Evolutionary conservation across 1,140 invertebrate species (phyloP).

Genomic region (Atta colombica): DNA sequence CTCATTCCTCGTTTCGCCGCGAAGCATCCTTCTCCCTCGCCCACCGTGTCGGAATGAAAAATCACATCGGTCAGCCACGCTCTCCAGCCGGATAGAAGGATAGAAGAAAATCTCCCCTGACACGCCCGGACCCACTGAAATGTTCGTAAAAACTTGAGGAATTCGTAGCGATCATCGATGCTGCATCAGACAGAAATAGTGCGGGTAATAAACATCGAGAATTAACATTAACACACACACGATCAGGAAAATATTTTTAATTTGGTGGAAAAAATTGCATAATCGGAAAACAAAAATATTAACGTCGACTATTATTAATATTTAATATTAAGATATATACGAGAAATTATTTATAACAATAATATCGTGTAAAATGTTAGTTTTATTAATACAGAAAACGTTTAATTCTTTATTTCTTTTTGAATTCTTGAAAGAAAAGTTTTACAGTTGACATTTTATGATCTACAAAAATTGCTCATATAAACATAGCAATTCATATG

Average conservation of each 20-base stretch:
- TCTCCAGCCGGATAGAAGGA: slow-evolving; percentile 26
- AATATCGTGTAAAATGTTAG: neutral
- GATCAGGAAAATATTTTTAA: neutral
- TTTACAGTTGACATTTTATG: slow-evolving; percentile 26
- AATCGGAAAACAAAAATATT: neutral
- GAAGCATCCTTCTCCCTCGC: slow-evolving; percentile 15
- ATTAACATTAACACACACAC: no score
- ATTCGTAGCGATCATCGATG: slow-evolving; percentile 5
- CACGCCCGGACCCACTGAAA: neutral
- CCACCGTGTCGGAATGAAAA: slow-evolving; percentile 47
- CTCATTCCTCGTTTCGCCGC: slow-evolving; percentile 28
- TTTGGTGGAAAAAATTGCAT: neutral
- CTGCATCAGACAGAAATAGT: neutral
- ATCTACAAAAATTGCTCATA: slow-evolving; percentile 26
- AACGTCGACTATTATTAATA: neutral
- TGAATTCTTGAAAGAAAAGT: neutral
- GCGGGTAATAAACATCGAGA: neutral
- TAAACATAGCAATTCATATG: slow-evolving; percentile 30
- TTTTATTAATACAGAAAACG: neutral
- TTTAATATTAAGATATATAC: neutral
- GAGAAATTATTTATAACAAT: slow-evolving; percentile 1
- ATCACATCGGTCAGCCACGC: slow-evolving; percentile 42
- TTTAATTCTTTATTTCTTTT: neutral
- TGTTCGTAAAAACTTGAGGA: slow-evolving; percentile 25
- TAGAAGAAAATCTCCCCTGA: slow-evolving; percentile 3